Percentiles rank a stretch among this genome's conserved stretches.
These are phyloP conservation scores for Tubiluchus corallicola DNA, from an alignment of 2,888 invertebrate genomes.

Conservation along the genomic window DNA sequence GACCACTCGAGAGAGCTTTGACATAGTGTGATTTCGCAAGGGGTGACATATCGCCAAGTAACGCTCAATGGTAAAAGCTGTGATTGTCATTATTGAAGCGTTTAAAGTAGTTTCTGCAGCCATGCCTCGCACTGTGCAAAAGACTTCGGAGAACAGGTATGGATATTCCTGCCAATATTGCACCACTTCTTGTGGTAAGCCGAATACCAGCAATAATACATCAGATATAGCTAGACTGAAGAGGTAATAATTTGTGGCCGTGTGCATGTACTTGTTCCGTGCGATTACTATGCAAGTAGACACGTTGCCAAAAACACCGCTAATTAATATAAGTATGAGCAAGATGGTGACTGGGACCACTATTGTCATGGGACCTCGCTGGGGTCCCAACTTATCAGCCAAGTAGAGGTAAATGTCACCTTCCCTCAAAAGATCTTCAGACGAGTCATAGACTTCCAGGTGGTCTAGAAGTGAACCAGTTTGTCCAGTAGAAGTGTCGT, in stretches of 20 bases:
- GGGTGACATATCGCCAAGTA: slow-evolving; percentile 23
- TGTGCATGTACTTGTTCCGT: slow-evolving; percentile 26
- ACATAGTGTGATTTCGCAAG: slow-evolving; percentile 18
- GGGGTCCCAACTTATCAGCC: neutral
- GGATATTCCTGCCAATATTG: neutral
- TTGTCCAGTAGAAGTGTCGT: no score
- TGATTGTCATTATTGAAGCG: slow-evolving; percentile 21
- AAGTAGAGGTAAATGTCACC: no score
- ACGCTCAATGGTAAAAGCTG: slow-evolving; percentile 22
- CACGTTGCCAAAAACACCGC: slow-evolving; percentile 25
- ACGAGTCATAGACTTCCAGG: no score
- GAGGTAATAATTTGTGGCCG: slow-evolving; percentile 28
- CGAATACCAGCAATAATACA: slow-evolving; percentile 21
- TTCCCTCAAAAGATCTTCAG: no score
- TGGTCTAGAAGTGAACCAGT: no score
- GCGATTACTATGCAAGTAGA: slow-evolving; percentile 27
- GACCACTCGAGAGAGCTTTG: slow-evolving; percentile 19
- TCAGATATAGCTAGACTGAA: slow-evolving; percentile 27
- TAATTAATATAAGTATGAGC: slow-evolving; percentile 24
- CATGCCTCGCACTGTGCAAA: neutral
- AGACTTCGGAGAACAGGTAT: neutral
- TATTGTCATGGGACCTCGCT: neutral
- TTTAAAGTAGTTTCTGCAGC: slow-evolving; percentile 10
- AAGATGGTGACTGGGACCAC: slow-evolving; percentile 9
- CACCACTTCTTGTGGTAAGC: no score